These are phyloP conservation scores for Drosophila leonis DNA, from an alignment of 2,888 invertebrate species.

Conservation along the genomic window DNA sequence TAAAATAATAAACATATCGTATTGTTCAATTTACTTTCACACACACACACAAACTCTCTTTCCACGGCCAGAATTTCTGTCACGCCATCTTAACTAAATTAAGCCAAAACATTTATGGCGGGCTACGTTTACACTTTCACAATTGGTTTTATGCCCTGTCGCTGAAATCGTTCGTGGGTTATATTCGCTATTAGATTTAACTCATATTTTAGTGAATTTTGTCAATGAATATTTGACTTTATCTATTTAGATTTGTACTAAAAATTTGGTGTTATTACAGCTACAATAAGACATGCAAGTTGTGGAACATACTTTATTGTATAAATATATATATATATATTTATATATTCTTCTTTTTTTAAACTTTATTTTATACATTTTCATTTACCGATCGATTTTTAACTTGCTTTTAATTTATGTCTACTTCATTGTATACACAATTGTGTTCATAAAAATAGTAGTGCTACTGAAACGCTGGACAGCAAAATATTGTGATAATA, in stretches of 20 bases:
- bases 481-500: too few relatives aligned
- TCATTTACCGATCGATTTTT: too few relatives aligned
- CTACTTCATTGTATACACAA: too few relatives aligned
- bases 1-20: slow-evolving; percentile 79
- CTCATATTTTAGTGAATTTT: background rate
- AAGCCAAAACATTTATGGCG: slow-evolving; percentile 71
- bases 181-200: background rate
- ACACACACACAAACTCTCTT: slow-evolving; percentile 56
- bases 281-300: background rate
- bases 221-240: background rate
- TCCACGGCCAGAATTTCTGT: slow-evolving; percentile 59
- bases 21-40: slow-evolving; percentile 76
- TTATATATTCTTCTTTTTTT: too few relatives aligned
- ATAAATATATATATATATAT: too few relatives aligned
- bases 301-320: too few relatives aligned
- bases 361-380: too few relatives aligned
- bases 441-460: too few relatives aligned
- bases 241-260: background rate
- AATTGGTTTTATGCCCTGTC: slow-evolving; percentile 33
- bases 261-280: background rate
- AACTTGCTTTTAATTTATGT: too few relatives aligned
- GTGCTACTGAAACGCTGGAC: too few relatives aligned
- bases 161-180: background rate
- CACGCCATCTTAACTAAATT: slow-evolving; percentile 79
- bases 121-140: slow-evolving; percentile 37